Base-by-base conservation (phyloP, 2,113 vertebrate species). In the Psittacus erithacus region DNA sequence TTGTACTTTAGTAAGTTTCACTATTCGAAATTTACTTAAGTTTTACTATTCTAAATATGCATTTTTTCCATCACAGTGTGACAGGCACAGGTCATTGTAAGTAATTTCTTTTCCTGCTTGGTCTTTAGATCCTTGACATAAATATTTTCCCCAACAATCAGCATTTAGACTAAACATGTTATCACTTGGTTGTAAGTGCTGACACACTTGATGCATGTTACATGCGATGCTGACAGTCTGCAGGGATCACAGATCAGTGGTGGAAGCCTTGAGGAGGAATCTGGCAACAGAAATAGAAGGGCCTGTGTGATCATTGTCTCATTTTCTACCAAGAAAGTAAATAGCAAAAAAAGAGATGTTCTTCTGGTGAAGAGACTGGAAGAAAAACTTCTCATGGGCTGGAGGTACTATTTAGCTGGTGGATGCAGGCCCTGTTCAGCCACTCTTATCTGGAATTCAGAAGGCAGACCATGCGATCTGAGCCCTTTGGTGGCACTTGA, bases 31-130 rank as follows among this genome's bases (percentile, higher is more conserved):
- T 59, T 35, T 78, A 52, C 28, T 10, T 53, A 24, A 10, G 29
- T 63, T 29, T 43, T 73, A 1, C 52, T 59, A 10, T 35, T 23
- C 22, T 59, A 59, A 35, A 59, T 59, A n/a, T 59, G 33, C 57
- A 35, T 13, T 6, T 52, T 76, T 86, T 82, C 57, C 8, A 16
- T 41, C 13, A 6, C 6, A 35, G 3, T 13, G 17, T 50, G 57
- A n/a, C 5, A 1, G 11, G 38, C 14, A 3, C 4, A 65, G 18
- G 22, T 33, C 16, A 1, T 6, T 68, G 7, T 35, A 75, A 64
- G 31, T 27, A 14, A 55, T 79, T 52, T 75, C 29, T 79, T 91
- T 79, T 43, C 33, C 27, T 84, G 13, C 10, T 65, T 86, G 13
- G 25, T 79, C 43, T 82, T 92, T 71, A 70, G 8, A 17, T 78